Conservation (phyloP, 2,797 vertebrate genomes). For the Gallinago solitaria region DNA sequence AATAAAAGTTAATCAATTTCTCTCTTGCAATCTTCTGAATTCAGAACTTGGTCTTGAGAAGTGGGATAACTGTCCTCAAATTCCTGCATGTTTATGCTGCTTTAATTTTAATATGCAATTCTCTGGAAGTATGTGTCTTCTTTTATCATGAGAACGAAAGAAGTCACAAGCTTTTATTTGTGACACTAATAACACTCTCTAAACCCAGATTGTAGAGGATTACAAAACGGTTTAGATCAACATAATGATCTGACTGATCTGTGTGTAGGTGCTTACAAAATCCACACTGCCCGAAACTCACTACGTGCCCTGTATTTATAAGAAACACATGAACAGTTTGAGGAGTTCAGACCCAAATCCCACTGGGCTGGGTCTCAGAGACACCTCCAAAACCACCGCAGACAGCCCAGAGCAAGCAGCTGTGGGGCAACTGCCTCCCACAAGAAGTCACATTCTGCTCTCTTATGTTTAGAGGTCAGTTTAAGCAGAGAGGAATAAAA, state of each 20-base stretch:
- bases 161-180: conserved; percentile 63
- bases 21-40: background rate
- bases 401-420: background rate
- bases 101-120: conserved; percentile 12
- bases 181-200: conserved; percentile 66
- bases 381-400: background rate
- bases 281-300: background rate
- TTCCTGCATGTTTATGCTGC: background rate
- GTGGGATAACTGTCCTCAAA: background rate
- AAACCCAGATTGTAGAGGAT: conserved; percentile 68
- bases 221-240: conserved; percentile 66
- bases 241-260: conserved; percentile 59
- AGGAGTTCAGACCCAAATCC: background rate
- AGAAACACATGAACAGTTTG: background rate
- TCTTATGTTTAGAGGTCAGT: background rate
- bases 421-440: rapidly evolving
- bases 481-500: background rate
- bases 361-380: rapidly evolving
- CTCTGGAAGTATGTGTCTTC: background rate
- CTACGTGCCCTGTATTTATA: background rate
- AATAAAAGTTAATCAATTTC: background rate
- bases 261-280: conserved; percentile 55
- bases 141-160: conserved; percentile 29
- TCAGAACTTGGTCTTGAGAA: background rate
- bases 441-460: background rate